Base-by-base conservation (phyloP, 2,797 vertebrate species). In the Acanthiza pusilla region DNA sequence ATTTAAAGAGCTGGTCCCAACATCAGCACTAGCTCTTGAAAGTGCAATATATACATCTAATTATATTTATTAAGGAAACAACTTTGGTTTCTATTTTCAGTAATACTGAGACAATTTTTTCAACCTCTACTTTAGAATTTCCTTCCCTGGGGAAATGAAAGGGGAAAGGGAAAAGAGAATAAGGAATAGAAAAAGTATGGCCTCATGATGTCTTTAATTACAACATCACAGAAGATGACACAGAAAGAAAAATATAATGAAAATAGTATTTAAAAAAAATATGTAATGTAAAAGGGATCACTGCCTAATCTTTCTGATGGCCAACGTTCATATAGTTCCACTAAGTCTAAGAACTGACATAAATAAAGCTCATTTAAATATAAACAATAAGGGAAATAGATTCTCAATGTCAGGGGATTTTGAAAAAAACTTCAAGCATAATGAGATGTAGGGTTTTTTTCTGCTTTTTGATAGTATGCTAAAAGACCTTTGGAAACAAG, bases 1-100 rank as follows among this genome's bases (percentile, higher is more conserved):
- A 98, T 98, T 99, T 98, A 98, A 98, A 98, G 97, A 97, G 97
- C 96, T 96, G 97, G 97, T 97, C 97, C 97, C 95, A 97, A 96
- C 94, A 97, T 96, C 96, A 93, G 95, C 94, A 91, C 95, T 85
- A 94, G 95, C 89, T 97, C 96, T 98, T 94, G 85, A 98, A 98
- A 98, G 97, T 96, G 97, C 92, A 97, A 97, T 97, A 97, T 98
- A 98, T 97, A 96, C 34, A 95, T 88, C 94, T 97, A 98, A 97
- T 98, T 97, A 95, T 97, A 98, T 97, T 98, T 98, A 98, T 97
- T 96, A 97, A 95, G 96, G 96, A 97, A 98, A 97, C 67, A 97
- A 97, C 91, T 98, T 96, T 93, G 74, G 91, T 96, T 97, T 97
- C 94, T 97, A 97, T 97, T 98, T 97, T 97, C 94, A 95, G 85